Evolutionary conservation across 64 coral and sea anemone genomes (phyloP).

Genomic region (Porites australiensis): DNA sequence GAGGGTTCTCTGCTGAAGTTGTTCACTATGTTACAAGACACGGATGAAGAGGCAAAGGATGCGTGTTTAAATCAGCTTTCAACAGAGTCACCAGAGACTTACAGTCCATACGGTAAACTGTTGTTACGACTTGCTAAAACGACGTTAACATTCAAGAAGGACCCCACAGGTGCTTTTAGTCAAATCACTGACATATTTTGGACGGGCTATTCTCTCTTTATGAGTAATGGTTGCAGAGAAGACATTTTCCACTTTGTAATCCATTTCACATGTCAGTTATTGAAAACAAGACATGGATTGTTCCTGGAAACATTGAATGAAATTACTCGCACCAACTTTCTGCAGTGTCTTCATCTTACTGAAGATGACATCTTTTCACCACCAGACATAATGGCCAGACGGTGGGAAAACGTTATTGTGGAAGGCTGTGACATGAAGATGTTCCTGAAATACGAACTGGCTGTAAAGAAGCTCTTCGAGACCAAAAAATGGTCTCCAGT

Average conservation of each 20-base stretch:
- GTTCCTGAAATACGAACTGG: slow-evolving; percentile 71
- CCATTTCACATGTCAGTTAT: slow-evolving; percentile 26
- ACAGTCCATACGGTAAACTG: slow-evolving; percentile 31
- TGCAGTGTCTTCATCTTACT: slow-evolving; percentile 46
- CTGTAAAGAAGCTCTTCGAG: slow-evolving; percentile 37
- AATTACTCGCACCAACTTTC: slow-evolving; percentile 51
- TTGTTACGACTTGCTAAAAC: slow-evolving; percentile 36
- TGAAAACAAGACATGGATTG: not conserved
- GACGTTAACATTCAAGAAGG: not conserved
- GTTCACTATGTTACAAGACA: slow-evolving; percentile 2
- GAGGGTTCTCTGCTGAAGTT: slow-evolving; percentile 39
- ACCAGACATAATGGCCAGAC: slow-evolving; percentile 45
- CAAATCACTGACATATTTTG: slow-evolving; percentile 60
- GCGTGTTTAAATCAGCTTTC: slow-evolving; percentile 22
- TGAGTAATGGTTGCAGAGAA: not conserved
- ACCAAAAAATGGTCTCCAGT: slow-evolving; percentile 46
- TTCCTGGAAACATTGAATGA: not conserved
- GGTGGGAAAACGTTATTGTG: slow-evolving; percentile 42
- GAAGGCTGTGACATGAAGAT: slow-evolving; percentile 59
- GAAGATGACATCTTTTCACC: slow-evolving; percentile 19
- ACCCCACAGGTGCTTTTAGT: slow-evolving; percentile 34
- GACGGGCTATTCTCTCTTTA: slow-evolving; percentile 23
- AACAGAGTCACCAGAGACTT: slow-evolving; percentile 14
- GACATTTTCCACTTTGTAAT: slow-evolving; percentile 37
- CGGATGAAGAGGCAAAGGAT: not conserved